A percentile compares a stretch with the other conserved stretches of the same genome.
Evolutionary conservation across 2,113 vertebrate genomes (phyloP).

Genomic region (Pollimyrus isidori): DNA sequence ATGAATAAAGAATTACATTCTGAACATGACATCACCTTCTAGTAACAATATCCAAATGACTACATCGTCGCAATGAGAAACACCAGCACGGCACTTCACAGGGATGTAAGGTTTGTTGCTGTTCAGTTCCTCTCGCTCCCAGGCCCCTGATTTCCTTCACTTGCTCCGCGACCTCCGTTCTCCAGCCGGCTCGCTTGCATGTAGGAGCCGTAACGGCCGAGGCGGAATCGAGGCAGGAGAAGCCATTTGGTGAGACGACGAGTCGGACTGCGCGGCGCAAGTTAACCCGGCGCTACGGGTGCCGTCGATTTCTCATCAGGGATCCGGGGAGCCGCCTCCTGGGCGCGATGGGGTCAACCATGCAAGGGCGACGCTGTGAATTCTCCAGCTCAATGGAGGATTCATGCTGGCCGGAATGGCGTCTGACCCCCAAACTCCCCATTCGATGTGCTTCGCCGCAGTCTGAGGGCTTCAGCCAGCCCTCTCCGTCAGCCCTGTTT

Average conservation of each 20-base stretch:
- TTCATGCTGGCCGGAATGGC: background rate
- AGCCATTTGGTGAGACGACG: background rate
- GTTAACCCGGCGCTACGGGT: background rate
- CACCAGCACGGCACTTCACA: background rate
- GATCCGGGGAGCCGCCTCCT: background rate
- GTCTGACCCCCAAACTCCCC: background rate
- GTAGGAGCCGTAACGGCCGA: background rate
- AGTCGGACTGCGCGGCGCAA: background rate
- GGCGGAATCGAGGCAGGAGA: background rate
- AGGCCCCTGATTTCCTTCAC: background rate
- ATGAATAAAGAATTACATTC: background rate
- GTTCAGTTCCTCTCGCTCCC: background rate
- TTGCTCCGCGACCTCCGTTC: background rate
- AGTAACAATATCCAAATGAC: background rate
- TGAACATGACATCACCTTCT: background rate
- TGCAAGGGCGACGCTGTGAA: background rate
- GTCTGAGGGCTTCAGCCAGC: background rate
- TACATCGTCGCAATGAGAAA: background rate
- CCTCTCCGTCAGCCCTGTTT: background rate
- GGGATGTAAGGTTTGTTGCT: background rate
- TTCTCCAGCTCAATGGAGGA: background rate
- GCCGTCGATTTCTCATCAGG: background rate
- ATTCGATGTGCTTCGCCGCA: background rate
- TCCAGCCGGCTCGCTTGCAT: background rate
- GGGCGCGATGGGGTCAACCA: background rate